These are phyloP conservation scores for Anas platyrhynchos DNA, from an alignment of 2,113 vertebrate species.

Conservation along the genomic window DNA sequence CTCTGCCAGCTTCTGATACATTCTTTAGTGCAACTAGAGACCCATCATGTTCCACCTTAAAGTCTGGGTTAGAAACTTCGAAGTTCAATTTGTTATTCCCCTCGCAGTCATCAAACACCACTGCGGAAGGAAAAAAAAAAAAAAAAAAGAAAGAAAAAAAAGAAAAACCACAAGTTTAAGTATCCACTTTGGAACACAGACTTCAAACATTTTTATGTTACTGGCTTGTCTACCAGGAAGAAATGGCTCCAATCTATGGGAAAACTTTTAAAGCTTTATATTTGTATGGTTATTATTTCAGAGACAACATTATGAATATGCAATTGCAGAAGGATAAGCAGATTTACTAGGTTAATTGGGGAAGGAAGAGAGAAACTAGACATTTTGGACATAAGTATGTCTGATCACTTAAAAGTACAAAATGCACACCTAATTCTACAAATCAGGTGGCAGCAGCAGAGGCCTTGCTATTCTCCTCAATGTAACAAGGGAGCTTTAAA, in stretches of 20 bases:
- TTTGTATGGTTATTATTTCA: neutral
- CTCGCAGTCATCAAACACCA: slow-evolving; percentile 92
- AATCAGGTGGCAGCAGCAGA: neutral
- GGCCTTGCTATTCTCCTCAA: neutral
- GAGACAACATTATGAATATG: neutral
- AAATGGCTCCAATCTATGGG: neutral
- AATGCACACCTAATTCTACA: neutral
- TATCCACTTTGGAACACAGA: neutral
- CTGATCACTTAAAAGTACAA: neutral
- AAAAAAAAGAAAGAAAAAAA: neutral
- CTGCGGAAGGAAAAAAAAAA: slow-evolving; percentile 61
- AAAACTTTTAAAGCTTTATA: neutral
- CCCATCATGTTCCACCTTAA: slow-evolving; percentile 83
- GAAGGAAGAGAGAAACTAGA: neutral
- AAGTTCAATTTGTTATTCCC: slow-evolving; percentile 87
- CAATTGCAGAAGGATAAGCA: neutral
- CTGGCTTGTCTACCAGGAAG: neutral
- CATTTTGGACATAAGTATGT: neutral
- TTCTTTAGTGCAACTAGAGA: slow-evolving; percentile 83
- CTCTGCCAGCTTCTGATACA: slow-evolving; percentile 69
- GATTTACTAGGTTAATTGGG: neutral
- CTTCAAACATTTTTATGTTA: neutral
- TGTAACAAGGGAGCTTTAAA: neutral
- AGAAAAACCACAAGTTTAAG: neutral
- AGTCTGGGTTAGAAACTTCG: slow-evolving; percentile 88